Evolutionary conservation across 2,888 invertebrate species (phyloP), one percentile per base, ranked within the genome.

Genomic region (Tachina fera): DNA sequence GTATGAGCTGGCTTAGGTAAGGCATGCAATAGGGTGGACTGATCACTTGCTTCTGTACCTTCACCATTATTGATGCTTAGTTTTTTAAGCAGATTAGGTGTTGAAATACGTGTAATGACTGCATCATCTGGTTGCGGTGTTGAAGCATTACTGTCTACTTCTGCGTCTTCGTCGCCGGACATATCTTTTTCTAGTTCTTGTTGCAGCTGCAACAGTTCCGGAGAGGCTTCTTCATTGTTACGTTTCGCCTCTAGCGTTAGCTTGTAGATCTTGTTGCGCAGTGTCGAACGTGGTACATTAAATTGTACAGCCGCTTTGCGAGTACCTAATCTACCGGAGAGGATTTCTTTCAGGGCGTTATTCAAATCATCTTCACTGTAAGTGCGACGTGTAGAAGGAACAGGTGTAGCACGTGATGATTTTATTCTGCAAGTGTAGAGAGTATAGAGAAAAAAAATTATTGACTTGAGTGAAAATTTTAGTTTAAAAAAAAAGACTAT

Each of bases 291-390:
- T 9, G 99, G 99, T 91, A 99, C 98, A 89, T 98, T 98, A 93
- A 99, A 99, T 89, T 98, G 96, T 76, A 97, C 97, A 74, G 99
- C 97, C 10, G 99, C 98, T 83, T 98, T 94, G 63, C 98, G 94
- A 9, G 98, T 98, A 88, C 98, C 98, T 89, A 99, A 94, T 91
- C 97, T 96, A 19, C 98, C 98, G 88, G 96, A 96, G 92, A 97
- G 96, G 91, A 99, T 98, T 93, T 98, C 99, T 84, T 97, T 95
- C 82, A 99, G 95, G n/a, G 99, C 99, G 51, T 96, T 96, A 91
- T 97, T 96, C 58, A 99, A 95, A 93, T 99, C 98, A 90, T 98
- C 97, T 89, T 98, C 98, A n/a, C 98, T 98, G 94, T 99, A 99
- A 75, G 96, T 95, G 88, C 97, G 95, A 88, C 97, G 94, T 87